Evolutionary conservation across 2,888 invertebrate genomes (phyloP).

Genomic region (Apodemia hepburni): DNA sequence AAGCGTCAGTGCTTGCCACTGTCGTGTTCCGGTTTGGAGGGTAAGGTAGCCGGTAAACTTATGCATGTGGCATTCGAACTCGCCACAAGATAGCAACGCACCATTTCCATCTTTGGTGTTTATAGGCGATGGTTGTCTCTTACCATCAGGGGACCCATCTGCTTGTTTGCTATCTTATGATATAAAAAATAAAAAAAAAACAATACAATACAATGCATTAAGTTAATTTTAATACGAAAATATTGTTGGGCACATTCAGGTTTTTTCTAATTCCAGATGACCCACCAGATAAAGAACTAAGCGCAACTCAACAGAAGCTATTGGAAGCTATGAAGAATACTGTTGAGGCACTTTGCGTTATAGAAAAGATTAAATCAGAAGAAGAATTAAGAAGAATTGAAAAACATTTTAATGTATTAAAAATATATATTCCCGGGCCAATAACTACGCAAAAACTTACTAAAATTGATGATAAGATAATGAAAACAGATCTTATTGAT

Average conservation of each 20-base stretch:
- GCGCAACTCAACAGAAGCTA: conserved; percentile 27
- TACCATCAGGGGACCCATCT: too few relatives aligned
- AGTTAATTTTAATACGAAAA: conserved; percentile 26
- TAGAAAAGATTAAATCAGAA: conserved; percentile 50
- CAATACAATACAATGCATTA: too few relatives aligned
- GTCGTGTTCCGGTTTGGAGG: too few relatives aligned
- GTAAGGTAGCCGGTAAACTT: too few relatives aligned
- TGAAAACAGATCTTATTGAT: conserved; percentile 53
- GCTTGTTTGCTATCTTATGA: too few relatives aligned
- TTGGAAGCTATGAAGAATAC: conserved; percentile 43
- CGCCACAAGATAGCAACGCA: too few relatives aligned
- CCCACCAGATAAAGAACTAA: conserved; percentile 31
- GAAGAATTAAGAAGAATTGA: conserved; percentile 43
- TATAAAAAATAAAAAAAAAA: too few relatives aligned
- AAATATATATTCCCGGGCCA: conserved; percentile 72
- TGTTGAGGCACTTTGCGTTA: conserved; percentile 46
- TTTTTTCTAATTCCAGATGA: conserved; percentile 58
- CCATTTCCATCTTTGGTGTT: too few relatives aligned
- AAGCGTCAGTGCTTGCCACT: too few relatives aligned
- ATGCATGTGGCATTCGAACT: too few relatives aligned
- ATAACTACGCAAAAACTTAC: conserved; percentile 84
- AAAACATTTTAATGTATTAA: conserved; percentile 34
- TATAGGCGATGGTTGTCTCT: too few relatives aligned
- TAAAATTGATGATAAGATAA: conserved; percentile 60
- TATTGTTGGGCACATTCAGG: conserved; percentile 75